phyloP scores from a whole-genome alignment of 2,113 vertebrate genomes.

The Thryonomys swinderianus region DNA sequence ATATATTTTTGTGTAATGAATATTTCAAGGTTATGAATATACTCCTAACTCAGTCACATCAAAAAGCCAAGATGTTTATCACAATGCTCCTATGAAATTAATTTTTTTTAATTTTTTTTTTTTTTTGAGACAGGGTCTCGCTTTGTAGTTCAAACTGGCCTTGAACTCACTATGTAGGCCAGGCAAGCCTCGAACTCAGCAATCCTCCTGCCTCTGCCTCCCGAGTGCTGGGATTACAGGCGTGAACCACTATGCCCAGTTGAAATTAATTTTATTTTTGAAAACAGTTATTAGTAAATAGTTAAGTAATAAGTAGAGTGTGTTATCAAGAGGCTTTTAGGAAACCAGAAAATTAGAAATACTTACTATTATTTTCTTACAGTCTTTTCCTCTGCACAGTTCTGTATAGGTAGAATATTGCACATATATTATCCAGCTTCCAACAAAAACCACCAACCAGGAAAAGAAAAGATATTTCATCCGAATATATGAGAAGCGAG shows the following conservation, averaged over 20 bases:
- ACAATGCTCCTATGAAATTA: not conserved
- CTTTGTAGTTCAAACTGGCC: too few species aligned
- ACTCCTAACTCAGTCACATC: not conserved
- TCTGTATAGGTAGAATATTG: constrained; percentile 98
- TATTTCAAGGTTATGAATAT: not conserved
- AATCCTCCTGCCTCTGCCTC: too few species aligned
- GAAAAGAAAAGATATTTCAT: constrained; percentile 98
- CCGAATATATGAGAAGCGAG: constrained; percentile 93
- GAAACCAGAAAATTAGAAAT: constrained; percentile 40
- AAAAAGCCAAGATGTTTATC: constrained; percentile 29
- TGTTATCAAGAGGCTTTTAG: constrained; percentile 2
- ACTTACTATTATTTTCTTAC: constrained; percentile 97
- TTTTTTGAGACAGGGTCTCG: too few species aligned
- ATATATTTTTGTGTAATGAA: constrained; percentile 52
- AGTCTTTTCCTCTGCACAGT: constrained; percentile 96
- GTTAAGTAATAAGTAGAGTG: constrained; percentile 15
- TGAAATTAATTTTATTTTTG: constrained; percentile 53
- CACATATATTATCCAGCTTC: constrained; percentile 98
- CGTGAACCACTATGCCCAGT: too few species aligned
- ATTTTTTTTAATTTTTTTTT: too few species aligned
- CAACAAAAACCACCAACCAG: constrained; percentile 96
- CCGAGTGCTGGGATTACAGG: too few species aligned
- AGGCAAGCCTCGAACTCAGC: too few species aligned
- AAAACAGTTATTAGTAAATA: constrained; percentile 43
- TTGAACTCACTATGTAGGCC: too few species aligned